Base-by-base conservation (phyloP, 2,113 vertebrate genomes). In the Microcebus murinus region DNA sequence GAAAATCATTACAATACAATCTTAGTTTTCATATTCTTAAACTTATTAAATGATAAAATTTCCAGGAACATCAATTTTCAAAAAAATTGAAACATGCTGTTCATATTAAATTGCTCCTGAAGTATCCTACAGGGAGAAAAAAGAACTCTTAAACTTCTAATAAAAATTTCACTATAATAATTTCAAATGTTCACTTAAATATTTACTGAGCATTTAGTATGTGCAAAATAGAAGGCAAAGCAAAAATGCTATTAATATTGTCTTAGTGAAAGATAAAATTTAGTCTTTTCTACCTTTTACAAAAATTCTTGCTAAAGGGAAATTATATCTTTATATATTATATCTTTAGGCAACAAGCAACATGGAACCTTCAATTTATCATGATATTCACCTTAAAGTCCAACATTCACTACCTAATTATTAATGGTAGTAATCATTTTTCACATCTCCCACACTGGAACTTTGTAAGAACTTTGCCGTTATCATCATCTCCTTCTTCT, bases 21-120 rank as follows among this genome's bases (percentile, higher is more conserved):
- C 39, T 96, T 92, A 45, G 11, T 67, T 95, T 95, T 95, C n/a
- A 80, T 34, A 81, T 34, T 87, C 81, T 97, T 59, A 45, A 83
- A 14, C 17, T 68, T 97, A 89, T 87, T 87, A 95, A 74, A 71
- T 61, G 5, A 68, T 73, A 42, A 59, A 81, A 83, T 88, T 88
- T 85, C 61, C 29, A 96, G 15, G 39, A 63, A 45, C 12, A 94
- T 17, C 21, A 25, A 45, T 90, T 82, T 91, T 77, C 50, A 87
- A 96, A 86, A 55, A 92, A 73, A 25, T 34, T 76, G 7, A 92
- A 89, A 73, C 8, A 71, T 3, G 74, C 1, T 91, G 7, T 68
- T 94, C 67, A 74, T 61, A 67, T 95, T 76, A 82, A 61, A 77
- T 7, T 57, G 25, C 12, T 89, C 14, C 36, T 71, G 7, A 82